These are phyloP conservation scores for Pyrochroa serraticornis DNA, from an alignment of 2,888 invertebrate genomes.

Conservation along the genomic window DNA sequence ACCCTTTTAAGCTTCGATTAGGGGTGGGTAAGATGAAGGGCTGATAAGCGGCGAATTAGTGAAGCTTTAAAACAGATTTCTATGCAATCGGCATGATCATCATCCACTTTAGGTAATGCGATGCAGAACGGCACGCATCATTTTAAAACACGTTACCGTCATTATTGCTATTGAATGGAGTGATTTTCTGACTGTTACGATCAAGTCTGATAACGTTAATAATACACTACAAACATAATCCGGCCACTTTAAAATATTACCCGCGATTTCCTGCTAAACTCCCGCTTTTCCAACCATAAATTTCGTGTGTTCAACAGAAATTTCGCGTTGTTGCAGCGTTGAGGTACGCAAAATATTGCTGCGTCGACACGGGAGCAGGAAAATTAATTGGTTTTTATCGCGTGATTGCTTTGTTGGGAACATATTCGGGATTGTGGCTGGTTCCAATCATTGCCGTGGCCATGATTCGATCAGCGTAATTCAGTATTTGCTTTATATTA, in stretches of 20 bases:
- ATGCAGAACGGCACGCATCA: constrained; percentile 44
- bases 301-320: not conserved
- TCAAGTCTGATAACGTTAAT: constrained; percentile 36
- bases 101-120: constrained; percentile 47
- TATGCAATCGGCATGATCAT: constrained; percentile 43
- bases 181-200: constrained; percentile 41
- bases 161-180: constrained; percentile 43
- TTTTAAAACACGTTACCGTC: constrained; percentile 38
- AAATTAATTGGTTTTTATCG: constrained; percentile 37
- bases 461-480: constrained; percentile 32
- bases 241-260: constrained; percentile 16
- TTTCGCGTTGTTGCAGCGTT: constrained; percentile 2
- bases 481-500: constrained; percentile 28
- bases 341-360: constrained; percentile 5
- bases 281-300: not conserved
- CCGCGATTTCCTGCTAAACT: constrained; percentile 6
- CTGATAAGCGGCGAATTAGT: constrained; percentile 46
- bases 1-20: constrained; percentile 43
- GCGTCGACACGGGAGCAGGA: constrained; percentile 10
- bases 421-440: constrained; percentile 29
- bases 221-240: constrained; percentile 27
- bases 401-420: constrained; percentile 32
- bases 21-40: constrained; percentile 42
- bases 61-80: constrained; percentile 46
- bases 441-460: constrained; percentile 31